Conservation (phyloP, 1,140 invertebrate species). For the Zaprionus gabonicus region DNA sequence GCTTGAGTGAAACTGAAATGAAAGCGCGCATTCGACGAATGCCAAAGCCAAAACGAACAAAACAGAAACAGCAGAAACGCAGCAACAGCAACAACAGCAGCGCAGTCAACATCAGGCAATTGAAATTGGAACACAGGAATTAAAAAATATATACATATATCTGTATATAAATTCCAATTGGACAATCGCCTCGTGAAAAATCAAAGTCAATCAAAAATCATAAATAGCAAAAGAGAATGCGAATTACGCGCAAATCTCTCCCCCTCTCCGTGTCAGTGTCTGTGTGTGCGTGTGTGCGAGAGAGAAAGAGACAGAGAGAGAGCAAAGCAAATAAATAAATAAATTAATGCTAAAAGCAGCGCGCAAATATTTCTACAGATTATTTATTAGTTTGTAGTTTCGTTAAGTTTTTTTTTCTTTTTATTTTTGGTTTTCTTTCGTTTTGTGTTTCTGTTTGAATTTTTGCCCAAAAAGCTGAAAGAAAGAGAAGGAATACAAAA, state of each 20-base stretch:
- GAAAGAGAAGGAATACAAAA: conserved; percentile 19
- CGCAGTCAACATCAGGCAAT: conserved; percentile 30
- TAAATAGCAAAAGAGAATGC: conserved; percentile 22
- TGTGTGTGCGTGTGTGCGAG: neutral
- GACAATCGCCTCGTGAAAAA: conserved; percentile 3
- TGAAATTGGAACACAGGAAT: conserved; percentile 34
- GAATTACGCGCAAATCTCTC: neutral
- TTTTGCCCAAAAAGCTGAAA: conserved; percentile 33
- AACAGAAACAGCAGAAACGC: conserved; percentile 3
- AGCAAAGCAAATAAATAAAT: conserved; percentile 37
- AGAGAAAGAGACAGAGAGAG: conserved; percentile 6
- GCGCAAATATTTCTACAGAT: conserved; percentile 40
- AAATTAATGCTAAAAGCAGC: conserved; percentile 39
- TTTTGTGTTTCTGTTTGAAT: conserved; percentile 5
- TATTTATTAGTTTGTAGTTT: conserved; percentile 38
- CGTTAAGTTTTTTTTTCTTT: conserved; percentile 25
- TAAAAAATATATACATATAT: neutral
- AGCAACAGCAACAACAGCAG: conserved; percentile 6
- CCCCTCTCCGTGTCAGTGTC: neutral
- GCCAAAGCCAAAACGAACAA: conserved; percentile 47
- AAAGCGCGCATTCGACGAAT: conserved; percentile 64
- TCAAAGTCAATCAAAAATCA: conserved; percentile 30
- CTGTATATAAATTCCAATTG: no score
- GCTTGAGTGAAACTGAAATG: conserved; percentile 78
- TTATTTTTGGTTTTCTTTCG: neutral